These are phyloP conservation scores for Actinostola sp. DNA, from an alignment of 92 coral and sea anemone species.

Conservation along the genomic window DNA sequence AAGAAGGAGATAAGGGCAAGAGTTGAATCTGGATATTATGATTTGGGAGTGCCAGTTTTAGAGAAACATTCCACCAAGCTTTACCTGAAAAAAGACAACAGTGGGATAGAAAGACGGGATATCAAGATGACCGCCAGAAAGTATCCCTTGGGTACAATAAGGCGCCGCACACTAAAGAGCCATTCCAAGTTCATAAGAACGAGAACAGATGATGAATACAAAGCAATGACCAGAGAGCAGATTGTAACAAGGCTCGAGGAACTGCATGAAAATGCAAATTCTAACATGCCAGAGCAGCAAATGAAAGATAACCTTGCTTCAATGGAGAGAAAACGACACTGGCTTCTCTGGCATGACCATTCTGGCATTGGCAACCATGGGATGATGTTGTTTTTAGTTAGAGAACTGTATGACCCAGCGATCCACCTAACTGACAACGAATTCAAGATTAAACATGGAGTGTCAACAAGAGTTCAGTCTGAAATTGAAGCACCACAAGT, in stretches of 20 bases:
- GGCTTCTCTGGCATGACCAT: conserved; percentile 51
- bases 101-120: conserved; percentile 18
- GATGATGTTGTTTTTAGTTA: conserved; percentile 18
- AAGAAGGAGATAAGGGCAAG: conserved; percentile 6
- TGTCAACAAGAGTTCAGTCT: conserved; percentile 6
- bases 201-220: conserved; percentile 23
- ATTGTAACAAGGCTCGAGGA: conserved; percentile 14
- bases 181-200: conserved; percentile 27
- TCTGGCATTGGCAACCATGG: conserved; percentile 36
- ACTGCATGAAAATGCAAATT: conserved; percentile 10
- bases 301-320: conserved; percentile 8
- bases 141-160: conserved; percentile 16
- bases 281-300: conserved; percentile 1
- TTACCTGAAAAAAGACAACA: background rate
- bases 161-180: background rate
- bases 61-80: conserved; percentile 13
- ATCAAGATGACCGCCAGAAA: conserved; percentile 9
- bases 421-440: conserved; percentile 28
- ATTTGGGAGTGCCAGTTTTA: conserved; percentile 19
- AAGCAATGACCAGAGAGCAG: conserved; percentile 10
- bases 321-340: conserved; percentile 27
- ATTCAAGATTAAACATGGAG: background rate
- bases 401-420: conserved; percentile 36
- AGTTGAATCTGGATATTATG: background rate
- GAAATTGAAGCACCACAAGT: conserved; percentile 23